Evolutionary conservation across 2,113 vertebrate genomes (phyloP).

Genomic region (Phalacrocorax pelagicus): DNA sequence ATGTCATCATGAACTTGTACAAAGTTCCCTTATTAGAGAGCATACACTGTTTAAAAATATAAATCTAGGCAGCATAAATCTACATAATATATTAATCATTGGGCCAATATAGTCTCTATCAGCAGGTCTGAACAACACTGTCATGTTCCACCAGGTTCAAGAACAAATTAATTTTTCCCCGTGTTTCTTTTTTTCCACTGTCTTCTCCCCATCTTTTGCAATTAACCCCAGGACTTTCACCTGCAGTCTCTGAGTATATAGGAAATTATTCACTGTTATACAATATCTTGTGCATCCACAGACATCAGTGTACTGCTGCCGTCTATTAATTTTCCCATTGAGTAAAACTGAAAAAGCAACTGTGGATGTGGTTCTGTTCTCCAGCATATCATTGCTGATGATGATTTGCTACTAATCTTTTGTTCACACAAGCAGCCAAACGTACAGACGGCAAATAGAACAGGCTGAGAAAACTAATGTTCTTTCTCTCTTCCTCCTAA

Average conservation of each 20-base stretch:
- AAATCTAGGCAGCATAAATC: background rate
- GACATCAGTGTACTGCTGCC: background rate
- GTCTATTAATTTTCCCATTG: background rate
- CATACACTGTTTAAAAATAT: background rate
- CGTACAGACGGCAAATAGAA: background rate
- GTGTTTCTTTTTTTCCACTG: background rate
- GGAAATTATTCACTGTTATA: background rate
- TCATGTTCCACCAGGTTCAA: background rate
- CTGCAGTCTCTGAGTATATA: background rate
- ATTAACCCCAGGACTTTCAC: background rate
- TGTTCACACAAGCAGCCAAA: background rate
- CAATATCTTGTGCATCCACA: background rate
- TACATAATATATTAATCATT: background rate
- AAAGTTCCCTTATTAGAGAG: background rate
- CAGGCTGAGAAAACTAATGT: background rate
- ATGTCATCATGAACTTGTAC: background rate
- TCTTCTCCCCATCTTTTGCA: background rate
- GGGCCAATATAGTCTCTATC: background rate
- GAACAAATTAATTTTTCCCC: background rate
- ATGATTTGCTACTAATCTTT: background rate
- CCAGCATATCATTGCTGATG: background rate
- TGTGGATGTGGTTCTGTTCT: background rate
- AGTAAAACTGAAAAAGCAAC: background rate
- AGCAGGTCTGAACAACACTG: background rate
- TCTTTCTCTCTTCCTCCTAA: background rate